These are phyloP conservation scores for Microchirus variegatus DNA, from an alignment of 2,797 vertebrate species.

Conservation along the genomic window DNA sequence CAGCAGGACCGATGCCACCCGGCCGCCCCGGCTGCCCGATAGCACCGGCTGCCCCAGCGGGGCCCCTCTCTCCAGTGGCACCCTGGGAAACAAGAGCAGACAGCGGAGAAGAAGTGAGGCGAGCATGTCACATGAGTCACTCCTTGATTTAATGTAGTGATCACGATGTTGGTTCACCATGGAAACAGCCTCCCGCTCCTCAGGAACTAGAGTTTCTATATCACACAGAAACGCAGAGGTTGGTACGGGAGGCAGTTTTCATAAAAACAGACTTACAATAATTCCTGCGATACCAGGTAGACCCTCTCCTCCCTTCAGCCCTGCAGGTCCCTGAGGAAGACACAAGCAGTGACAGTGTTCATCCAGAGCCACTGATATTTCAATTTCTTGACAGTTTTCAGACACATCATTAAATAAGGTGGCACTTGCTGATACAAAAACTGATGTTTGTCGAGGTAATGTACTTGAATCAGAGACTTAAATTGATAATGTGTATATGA, in stretches of 20 bases:
- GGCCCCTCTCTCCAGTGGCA: conserved; percentile 88
- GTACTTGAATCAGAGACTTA: too few relatives aligned
- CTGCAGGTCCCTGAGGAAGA: conserved; percentile 83
- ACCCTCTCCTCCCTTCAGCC: conserved; percentile 92
- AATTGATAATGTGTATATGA: too few relatives aligned
- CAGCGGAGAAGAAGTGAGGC: conserved; percentile 28
- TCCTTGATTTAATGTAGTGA: conserved; percentile 53
- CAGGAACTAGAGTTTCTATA: conserved; percentile 40
- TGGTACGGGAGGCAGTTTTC: conserved; percentile 18
- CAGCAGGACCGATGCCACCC: conserved; percentile 83
- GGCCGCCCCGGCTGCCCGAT: conserved; percentile 90
- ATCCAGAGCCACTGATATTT: background rate
- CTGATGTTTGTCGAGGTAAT: too few relatives aligned
- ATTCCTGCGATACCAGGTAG: conserved; percentile 83
- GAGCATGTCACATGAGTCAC: conserved; percentile 47
- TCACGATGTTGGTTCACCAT: conserved; percentile 64
- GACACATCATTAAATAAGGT: too few relatives aligned
- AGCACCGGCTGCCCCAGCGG: conserved; percentile 86
- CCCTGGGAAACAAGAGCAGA: conserved; percentile 76
- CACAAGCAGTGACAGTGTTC: conserved; percentile 4
- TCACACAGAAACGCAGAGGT: conserved; percentile 9
- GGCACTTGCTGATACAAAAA: too few relatives aligned
- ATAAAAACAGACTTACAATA: conserved; percentile 80
- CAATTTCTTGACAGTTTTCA: too few relatives aligned
- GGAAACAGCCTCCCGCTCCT: conserved; percentile 64